These are phyloP conservation scores for Nothobranchius kuhntae DNA, from an alignment of 2,113 vertebrate genomes.

Conservation along the genomic window DNA sequence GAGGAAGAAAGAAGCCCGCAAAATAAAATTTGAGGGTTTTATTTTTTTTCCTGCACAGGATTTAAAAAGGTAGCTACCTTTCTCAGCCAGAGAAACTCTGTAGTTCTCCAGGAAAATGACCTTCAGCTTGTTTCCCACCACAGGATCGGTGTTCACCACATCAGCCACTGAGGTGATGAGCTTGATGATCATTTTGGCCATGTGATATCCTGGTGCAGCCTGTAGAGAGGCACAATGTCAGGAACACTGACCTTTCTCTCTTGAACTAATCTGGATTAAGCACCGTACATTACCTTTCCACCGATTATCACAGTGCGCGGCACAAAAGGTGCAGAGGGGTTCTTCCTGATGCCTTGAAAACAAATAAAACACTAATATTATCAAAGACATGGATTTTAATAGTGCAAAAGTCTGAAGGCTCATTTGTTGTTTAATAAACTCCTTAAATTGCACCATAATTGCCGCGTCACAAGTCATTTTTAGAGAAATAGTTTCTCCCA, in stretches of 20 bases:
- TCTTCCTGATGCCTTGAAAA: constrained; percentile 86
- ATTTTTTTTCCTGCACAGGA: background rate
- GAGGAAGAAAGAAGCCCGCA: constrained; percentile 23
- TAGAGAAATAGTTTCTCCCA: too few species aligned
- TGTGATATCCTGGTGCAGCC: constrained; percentile 97
- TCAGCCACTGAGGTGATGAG: constrained; percentile 90
- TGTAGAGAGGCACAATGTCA: constrained; percentile 61
- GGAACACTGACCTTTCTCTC: background rate
- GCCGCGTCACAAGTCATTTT: too few species aligned
- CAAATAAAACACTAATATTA: constrained; percentile 9
- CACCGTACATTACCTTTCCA: constrained; percentile 83
- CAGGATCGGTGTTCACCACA: constrained; percentile 89
- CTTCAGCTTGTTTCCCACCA: constrained; percentile 90
- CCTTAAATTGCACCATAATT: too few species aligned
- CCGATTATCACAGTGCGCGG: constrained; percentile 95
- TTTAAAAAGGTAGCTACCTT: constrained; percentile 78
- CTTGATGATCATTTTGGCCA: constrained; percentile 97
- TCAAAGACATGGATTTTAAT: background rate
- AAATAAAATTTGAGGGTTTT: background rate
- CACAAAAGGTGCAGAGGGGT: constrained; percentile 84
- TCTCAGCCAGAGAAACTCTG: constrained; percentile 94
- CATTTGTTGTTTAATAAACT: too few species aligned
- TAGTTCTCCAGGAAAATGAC: constrained; percentile 97
- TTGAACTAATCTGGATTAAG: too few species aligned
- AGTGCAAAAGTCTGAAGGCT: too few species aligned